Conservation (phyloP, 2,797 vertebrate genomes). For the Telmatherina bonti region DNA sequence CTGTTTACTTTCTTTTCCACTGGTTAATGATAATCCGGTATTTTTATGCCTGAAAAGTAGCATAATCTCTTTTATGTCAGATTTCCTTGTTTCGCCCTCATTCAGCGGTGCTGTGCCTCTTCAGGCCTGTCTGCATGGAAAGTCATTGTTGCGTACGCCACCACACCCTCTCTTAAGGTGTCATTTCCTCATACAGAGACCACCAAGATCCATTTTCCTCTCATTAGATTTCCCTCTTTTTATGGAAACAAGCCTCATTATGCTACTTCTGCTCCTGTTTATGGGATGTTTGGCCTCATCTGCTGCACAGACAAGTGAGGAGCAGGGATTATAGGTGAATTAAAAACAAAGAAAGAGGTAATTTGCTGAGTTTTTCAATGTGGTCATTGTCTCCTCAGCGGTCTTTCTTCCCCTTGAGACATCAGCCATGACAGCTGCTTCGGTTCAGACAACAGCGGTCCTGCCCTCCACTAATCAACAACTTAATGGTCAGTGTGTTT, state of each 20-base stretch:
- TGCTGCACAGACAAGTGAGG: slow-evolving; percentile 59
- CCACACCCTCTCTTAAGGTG: slow-evolving; percentile 33
- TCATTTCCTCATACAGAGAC: slow-evolving; percentile 13
- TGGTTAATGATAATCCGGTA: not conserved
- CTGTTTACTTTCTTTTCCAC: not conserved
- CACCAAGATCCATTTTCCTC: not conserved
- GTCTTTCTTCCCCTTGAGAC: rapidly evolving
- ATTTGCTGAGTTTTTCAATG: not conserved
- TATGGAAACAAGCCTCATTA: slow-evolving; percentile 34
- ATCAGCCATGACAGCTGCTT: rapidly evolving
- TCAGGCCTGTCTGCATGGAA: rapidly evolving
- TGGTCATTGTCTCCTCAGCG: not conserved
- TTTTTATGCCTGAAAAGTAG: not conserved
- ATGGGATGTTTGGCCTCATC: slow-evolving; percentile 50
- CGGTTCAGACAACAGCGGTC: rapidly evolving
- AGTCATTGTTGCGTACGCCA: too few relatives aligned
- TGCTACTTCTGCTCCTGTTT: slow-evolving; percentile 63
- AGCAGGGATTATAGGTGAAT: not conserved
- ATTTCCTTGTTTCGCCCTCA: not conserved
- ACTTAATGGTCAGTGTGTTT: not conserved
- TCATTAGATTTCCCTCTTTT: not conserved
- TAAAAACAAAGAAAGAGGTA: not conserved
- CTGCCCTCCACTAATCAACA: rapidly evolving
- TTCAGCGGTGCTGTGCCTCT: rapidly evolving
- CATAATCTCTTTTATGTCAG: slow-evolving; percentile 1